Base-by-base conservation (phyloP, 2,888 invertebrate species). In the Boloria euphrosyne region DNA sequence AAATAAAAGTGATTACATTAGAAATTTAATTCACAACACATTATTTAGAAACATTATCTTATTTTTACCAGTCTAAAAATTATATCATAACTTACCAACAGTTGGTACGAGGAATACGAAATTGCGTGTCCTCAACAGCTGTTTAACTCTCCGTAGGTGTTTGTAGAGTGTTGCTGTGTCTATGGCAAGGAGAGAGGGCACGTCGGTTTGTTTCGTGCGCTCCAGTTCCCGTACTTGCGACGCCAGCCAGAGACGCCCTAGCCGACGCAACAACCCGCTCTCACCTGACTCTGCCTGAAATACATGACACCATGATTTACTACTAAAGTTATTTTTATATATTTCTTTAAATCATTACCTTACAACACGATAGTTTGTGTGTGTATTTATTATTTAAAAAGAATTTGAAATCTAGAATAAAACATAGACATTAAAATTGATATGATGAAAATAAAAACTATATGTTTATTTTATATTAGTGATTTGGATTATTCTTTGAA, bases 61-160 rank as follows among this genome's bases (percentile, higher is more conserved):
- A 31, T 31, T 7, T 38, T 38, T 0, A 38, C 10, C 31, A 38
- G 10, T 38, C 10, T 10, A 38, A 38, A 22, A 38, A 10, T 38
- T 2, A 38, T 10, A 4, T 13, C 4, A 22, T 13, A 7, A 67
- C 94, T 93, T 82, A 98, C 98, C 98, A 79, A 96, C 94, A 78
- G 96, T 94, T 4, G 98, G 98, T 72, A 98, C 95, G 67, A 98
- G 94, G 62, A 98, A 94, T 76, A 98, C 95, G 81, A 98, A 97
- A 80, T 96, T 96, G 74, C 95, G 94, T 17, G 96, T 94, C 74
- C 94, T 93, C n/a, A 97, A 95, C 70, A 98, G 90, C 79, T 96
- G 96, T 80, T 97, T 97, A 66, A 98, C 94, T 72, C 95, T 93
- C 38, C 95, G 94, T 72, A 96, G 94, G 80, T 96, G 95, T 75